These are phyloP conservation scores for Myrmecobius fasciatus DNA, from an alignment of 2,113 vertebrate species.

Conservation along the genomic window DNA sequence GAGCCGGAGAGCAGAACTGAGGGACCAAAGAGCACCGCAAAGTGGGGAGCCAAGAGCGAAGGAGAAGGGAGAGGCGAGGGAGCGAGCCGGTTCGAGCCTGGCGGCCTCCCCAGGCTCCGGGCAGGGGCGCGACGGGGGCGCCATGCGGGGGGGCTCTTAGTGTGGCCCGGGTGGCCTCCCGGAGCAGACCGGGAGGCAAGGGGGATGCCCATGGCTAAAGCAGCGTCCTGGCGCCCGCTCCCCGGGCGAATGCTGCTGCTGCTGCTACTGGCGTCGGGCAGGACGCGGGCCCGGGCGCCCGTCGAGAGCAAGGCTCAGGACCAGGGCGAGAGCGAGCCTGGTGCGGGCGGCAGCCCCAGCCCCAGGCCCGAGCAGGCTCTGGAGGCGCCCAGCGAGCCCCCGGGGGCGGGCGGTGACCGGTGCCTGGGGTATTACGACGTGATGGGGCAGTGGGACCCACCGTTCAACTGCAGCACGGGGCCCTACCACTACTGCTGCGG, in stretches of 20 bases:
- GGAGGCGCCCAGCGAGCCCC: conserved; percentile 36
- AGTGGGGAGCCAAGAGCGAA: conserved; percentile 53
- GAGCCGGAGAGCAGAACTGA: neutral
- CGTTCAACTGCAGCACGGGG: conserved; percentile 96
- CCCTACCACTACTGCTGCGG: conserved; percentile 97
- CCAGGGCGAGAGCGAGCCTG: no score
- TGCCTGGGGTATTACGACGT: conserved; percentile 98
- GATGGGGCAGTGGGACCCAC: conserved; percentile 99
- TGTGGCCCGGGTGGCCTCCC: neutral
- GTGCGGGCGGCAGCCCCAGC: neutral
- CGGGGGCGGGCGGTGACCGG: conserved; percentile 85
- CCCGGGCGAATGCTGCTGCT: conserved; percentile 60
- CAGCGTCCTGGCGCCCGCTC: conserved; percentile 41
- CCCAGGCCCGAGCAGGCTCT: conserved; percentile 37
- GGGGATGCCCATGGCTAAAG: neutral
- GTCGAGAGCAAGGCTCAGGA: no score
- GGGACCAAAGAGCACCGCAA: conserved; percentile 31
- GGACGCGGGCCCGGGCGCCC: conserved; percentile 61
- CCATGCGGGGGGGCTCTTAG: neutral
- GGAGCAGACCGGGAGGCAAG: neutral
- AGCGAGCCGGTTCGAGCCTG: neutral
- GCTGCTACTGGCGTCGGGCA: conserved; percentile 67
- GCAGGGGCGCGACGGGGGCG: neutral
- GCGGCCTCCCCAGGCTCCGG: neutral
- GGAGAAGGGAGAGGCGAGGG: conserved; percentile 56